Conservation (phyloP, 2,797 vertebrate genomes). For the Hemitrygon akajei region DNA sequence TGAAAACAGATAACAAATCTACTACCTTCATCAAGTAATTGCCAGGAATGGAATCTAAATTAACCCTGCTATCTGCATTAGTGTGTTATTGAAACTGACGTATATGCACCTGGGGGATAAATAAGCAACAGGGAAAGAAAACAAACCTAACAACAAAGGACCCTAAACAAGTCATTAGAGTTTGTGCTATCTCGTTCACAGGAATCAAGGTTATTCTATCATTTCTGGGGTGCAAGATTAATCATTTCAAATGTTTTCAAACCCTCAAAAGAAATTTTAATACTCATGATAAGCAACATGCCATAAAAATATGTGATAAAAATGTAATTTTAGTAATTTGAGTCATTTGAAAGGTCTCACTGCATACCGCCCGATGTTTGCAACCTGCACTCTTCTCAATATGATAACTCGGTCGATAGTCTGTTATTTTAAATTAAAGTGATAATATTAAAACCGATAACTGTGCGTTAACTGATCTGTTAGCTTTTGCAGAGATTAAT, state of each 20-base stretch:
- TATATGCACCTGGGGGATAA: not conserved
- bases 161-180: not conserved
- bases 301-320: not conserved
- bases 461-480: constrained; percentile 35
- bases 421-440: constrained; percentile 31
- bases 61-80: not conserved
- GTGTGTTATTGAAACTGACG: not conserved
- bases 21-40: not conserved
- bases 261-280: not conserved
- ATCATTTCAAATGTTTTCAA: not conserved
- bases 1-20: not conserved
- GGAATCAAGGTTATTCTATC: not conserved
- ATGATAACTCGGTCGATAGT: constrained; percentile 17
- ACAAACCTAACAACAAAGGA: not conserved
- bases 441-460: constrained; percentile 35
- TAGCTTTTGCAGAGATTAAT: constrained; percentile 37
- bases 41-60: no score
- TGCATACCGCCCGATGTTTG: not conserved
- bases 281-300: not conserved
- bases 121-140: not conserved
- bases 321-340: not conserved
- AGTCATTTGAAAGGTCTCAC: not conserved
- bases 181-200: not conserved
- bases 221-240: not conserved
- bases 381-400: not conserved